Evolutionary conservation across 1,140 invertebrate genomes (phyloP).

Genomic region (Pseudoatta argentina): DNA sequence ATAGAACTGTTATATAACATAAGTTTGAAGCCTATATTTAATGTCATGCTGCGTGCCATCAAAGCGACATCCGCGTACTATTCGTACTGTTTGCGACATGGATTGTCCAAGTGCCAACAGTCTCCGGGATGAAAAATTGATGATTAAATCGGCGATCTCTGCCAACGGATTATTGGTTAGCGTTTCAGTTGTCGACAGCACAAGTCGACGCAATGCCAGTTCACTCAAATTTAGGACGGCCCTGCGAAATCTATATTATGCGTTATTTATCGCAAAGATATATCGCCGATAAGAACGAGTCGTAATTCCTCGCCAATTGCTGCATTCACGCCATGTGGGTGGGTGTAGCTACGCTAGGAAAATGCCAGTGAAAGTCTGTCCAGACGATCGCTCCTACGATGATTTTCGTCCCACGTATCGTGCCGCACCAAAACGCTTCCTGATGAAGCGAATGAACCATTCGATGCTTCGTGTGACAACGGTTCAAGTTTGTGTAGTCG

Average conservation of each 20-base stretch:
- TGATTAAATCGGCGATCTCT: constrained; percentile 38
- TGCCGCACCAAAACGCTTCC: constrained; percentile 69
- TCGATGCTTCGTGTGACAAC: constrained; percentile 45
- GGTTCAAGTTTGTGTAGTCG: neutral
- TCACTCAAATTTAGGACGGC: constrained; percentile 27
- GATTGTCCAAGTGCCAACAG: neutral
- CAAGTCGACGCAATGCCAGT: constrained; percentile 18
- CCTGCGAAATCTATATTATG: constrained; percentile 52
- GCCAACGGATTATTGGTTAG: constrained; percentile 26
- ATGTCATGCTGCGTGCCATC: constrained; percentile 2
- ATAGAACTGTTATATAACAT: neutral
- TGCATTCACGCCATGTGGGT: constrained; percentile 64
- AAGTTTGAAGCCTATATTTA: constrained; percentile 22
- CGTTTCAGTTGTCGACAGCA: constrained; percentile 20
- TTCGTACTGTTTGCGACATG: neutral
- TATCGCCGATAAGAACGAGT: constrained; percentile 71
- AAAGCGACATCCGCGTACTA: constrained; percentile 1
- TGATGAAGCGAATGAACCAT: constrained; percentile 73
- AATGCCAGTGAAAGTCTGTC: constrained; percentile 79
- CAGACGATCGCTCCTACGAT: constrained; percentile 74
- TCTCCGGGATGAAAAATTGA: neutral
- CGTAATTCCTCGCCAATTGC: constrained; percentile 73
- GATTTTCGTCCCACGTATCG: constrained; percentile 70
- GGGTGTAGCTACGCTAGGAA: constrained; percentile 66
- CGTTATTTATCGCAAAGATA: constrained; percentile 71